A percentile compares a stretch with the other conserved stretches of the same genome.
Conservation (phyloP, 2,113 vertebrate species). For the Hippocampus barbouri region DNA sequence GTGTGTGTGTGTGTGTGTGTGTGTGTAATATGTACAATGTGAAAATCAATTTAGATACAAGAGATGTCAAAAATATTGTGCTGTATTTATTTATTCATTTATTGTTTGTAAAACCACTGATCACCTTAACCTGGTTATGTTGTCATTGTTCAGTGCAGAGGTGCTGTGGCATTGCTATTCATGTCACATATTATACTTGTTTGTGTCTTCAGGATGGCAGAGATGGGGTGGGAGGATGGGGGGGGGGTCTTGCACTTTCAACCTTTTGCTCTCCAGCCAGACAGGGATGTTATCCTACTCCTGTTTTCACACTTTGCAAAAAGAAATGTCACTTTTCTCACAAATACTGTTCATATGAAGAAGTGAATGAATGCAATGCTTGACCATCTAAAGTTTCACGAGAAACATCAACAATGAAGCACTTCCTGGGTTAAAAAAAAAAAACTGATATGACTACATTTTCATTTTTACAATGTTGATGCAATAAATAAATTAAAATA, state of each 20-base stretch:
- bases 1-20: background rate
- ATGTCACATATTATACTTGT: conserved; percentile 45
- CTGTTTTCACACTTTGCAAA: conserved; percentile 28
- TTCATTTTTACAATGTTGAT: too few relatives aligned
- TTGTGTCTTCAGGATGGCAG: conserved; percentile 29
- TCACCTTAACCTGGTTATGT: conserved; percentile 5
- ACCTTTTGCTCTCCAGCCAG: conserved; percentile 41
- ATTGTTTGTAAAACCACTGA: background rate
- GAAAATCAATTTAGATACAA: background rate
- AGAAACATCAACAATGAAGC: too few relatives aligned
- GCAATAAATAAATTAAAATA: too few relatives aligned
- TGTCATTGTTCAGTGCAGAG: conserved; percentile 30
- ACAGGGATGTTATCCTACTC: conserved; percentile 30
- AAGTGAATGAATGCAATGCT: too few relatives aligned
- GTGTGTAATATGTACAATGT: background rate
- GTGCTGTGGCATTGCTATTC: conserved; percentile 53
- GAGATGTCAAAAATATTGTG: background rate
- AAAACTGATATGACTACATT: too few relatives aligned
- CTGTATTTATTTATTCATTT: background rate
- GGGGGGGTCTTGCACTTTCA: conserved; percentile 32
- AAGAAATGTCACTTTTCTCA: background rate
- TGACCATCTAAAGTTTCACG: too few relatives aligned
- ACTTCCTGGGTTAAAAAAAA: too few relatives aligned
- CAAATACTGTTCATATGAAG: background rate
- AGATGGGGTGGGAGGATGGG: too few relatives aligned